Base-by-base conservation (phyloP, 2,888 invertebrate genomes). In the Deilephila porcellus region DNA sequence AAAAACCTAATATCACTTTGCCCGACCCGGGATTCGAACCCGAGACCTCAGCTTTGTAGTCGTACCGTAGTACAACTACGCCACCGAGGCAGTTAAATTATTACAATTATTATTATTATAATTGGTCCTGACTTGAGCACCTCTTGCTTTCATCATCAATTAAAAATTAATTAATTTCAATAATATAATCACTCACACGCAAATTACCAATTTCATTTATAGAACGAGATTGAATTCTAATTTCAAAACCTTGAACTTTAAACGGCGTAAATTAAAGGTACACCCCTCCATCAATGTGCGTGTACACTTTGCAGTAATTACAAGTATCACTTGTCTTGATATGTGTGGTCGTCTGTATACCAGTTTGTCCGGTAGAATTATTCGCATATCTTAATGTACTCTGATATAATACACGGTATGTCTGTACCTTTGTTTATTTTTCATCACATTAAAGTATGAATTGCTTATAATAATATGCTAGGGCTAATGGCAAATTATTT, bases 281-380 rank as follows among this genome's bases (percentile, higher is more conserved):
- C 67, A 67, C 67, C 52, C 52, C 45, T 63, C 34, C 34, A 29
- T 37, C 34, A 52, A 25, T 67, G 45, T 25, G 25, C 25, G 52
- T 45, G 20, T 67, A 67, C 52, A 52, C 29, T 25, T 52, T 52
- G 67, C 45, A 67, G 29, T 67, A 67, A 52, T 45, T 52, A 67
- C 25, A 17, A 67, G 52, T 67, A 67, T 67, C 67, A 67, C 45
- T 67, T 67, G 25, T 67, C 67, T 14, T 25, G n/a, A 64, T 64
- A 64, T 64, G 67, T 67, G 67, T 52, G 67, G 67, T 67, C 67
- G 37, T 63, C 34, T 63, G 63, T 67, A 52, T 52, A 67, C 67
- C 45, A 52, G 67, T 67, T 67, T 67, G 67, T 67, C 52, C 25
- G 52, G 67, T 67, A 67, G 67, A 52, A 67, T 67, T 67, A 67